Evolutionary conservation across 1,140 invertebrate species (phyloP), one percentile per base, ranked within the genome.

Genomic region (Pinna nobilis): DNA sequence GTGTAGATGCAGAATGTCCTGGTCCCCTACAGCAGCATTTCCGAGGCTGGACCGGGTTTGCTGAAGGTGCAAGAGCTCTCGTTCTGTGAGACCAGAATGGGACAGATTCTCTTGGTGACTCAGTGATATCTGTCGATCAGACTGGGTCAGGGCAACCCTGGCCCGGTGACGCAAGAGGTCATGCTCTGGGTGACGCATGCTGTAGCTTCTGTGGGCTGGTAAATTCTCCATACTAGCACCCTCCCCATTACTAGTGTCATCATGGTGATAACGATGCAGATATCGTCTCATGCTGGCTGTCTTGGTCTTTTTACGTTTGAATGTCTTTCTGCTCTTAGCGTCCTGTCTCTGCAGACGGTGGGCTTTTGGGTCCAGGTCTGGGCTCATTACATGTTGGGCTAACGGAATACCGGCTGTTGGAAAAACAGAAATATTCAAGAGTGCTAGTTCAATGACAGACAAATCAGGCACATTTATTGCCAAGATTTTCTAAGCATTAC

Each of bases 241-340:
- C 51, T 77, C 79, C 1, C 61, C 60, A 33, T 77, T 76, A 57
- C 74, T 74, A 5, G 65, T 53, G 37, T 82, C 82, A 44, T 76
- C 67, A 23, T 68, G 67, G 13, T 77, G 68, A 20, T 59, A 39
- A n/a, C 76, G 74, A 51, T 80, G 79, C 37, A 85, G 74, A 9
- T 80, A 77, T 15, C 76, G 49, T 23, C 83, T 68, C 49, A 77
- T 74, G 44, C 84, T 82, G 0, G 79, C 78, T 0, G 82, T 80
- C 32, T 85, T 88, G 37, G 82, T 88, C 35, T 80, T 82, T 76
- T 86, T 90, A 73, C 88, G 92, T 70, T 96, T 92, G 89, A 98
- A 98, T 0, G 96, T 98, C 90, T 96, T 97, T 75, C 97, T 92
- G 85, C 96, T 97, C 87, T 97, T 96, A 23, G 95, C 96, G 90